Percentiles rank a stretch among this genome's conserved stretches.
Evolutionary conservation across 2,113 vertebrate genomes (phyloP).

Genomic region (Dryoscopus gambensis): DNA sequence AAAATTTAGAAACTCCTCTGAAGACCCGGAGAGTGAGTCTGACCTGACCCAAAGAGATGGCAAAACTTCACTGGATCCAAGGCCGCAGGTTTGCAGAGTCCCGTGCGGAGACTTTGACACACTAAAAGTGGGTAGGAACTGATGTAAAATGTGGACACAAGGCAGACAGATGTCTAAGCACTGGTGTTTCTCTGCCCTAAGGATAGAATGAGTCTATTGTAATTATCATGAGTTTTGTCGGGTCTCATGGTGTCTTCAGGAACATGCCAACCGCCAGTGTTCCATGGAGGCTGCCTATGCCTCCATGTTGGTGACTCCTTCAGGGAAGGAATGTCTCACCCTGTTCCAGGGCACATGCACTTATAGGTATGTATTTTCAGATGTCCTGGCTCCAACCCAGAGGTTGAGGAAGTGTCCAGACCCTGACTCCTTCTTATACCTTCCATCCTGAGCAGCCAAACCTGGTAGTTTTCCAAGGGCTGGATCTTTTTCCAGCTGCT

Average conservation of each 20-base stretch:
- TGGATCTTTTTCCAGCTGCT: background rate
- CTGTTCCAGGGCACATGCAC: no score
- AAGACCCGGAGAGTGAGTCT: background rate
- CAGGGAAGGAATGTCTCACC: background rate
- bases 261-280: background rate
- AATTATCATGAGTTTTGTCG: background rate
- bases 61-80: background rate
- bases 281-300: background rate
- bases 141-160: fast-evolving
- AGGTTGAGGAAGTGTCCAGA: background rate
- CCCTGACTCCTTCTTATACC: background rate
- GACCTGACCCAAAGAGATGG: background rate
- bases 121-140: background rate
- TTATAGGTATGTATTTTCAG: background rate
- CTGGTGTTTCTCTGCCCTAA: background rate
- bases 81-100: background rate
- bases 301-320: background rate
- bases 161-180: background rate
- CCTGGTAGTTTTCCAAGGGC: background rate
- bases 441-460: background rate
- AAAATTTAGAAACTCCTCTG: background rate
- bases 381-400: background rate
- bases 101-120: background rate
- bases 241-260: background rate
- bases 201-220: background rate